Evolutionary conservation across 2,113 vertebrate genomes (phyloP).

Genomic region (Grammomys surdaster): DNA sequence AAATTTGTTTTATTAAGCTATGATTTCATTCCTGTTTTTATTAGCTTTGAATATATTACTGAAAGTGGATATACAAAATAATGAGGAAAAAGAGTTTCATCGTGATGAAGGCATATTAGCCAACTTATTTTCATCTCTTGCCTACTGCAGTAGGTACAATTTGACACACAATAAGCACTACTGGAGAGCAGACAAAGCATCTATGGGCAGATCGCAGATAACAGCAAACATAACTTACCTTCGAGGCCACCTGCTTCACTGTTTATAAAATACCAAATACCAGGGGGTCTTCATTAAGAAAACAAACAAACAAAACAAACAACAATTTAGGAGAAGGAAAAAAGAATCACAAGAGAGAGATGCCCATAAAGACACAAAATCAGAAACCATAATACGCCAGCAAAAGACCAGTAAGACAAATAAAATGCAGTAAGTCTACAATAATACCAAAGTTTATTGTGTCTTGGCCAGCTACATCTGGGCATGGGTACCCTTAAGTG

Average conservation of each 20-base stretch:
- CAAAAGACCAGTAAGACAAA: neutral
- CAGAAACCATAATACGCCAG: neutral
- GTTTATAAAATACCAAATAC: conserved; percentile 25
- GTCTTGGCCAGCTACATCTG: neutral
- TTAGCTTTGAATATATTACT: conserved; percentile 67
- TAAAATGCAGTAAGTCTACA: neutral
- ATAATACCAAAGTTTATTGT: neutral
- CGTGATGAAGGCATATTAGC: neutral
- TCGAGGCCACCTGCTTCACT: conserved; percentile 42
- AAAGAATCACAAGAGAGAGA: neutral
- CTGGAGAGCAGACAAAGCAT: conserved; percentile 24
- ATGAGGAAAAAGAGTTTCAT: conserved; percentile 66
- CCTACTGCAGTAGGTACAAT: conserved; percentile 4
- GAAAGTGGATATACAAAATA: conserved; percentile 71
- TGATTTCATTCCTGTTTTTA: conserved; percentile 43
- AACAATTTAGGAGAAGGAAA: neutral
- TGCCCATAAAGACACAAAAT: neutral
- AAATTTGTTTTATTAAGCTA: conserved; percentile 79
- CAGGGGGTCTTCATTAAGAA: conserved; percentile 43
- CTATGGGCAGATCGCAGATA: neutral
- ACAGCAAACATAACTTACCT: conserved; percentile 32
- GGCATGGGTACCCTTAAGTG: neutral
- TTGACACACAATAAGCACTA: conserved; percentile 1
- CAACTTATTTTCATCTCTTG: conserved; percentile 25
- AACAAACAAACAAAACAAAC: neutral